A percentile compares a stretch with the other conserved stretches of the same genome.
Conservation (phyloP, 2,797 vertebrate species). For the Champsocephalus esox region DNA sequence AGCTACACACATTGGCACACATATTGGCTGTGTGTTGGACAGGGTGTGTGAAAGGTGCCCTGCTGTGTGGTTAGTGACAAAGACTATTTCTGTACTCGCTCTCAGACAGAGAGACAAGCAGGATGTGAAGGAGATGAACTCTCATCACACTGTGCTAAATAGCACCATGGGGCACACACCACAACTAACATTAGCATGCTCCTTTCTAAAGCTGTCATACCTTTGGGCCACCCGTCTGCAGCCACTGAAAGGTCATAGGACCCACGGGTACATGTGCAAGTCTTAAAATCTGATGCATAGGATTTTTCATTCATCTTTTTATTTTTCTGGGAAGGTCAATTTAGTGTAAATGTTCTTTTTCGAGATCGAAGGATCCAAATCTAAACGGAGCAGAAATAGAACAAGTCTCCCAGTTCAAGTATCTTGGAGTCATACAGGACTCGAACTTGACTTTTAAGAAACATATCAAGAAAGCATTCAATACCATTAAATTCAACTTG, state of each 20-base stretch:
- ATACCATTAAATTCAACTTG: too few relatives aligned
- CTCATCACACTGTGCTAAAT: slow-evolving; percentile 63
- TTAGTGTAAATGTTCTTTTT: neutral
- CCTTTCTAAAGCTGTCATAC: slow-evolving; percentile 50
- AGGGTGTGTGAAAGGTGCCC: slow-evolving; percentile 65
- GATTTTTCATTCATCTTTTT: slow-evolving; percentile 10
- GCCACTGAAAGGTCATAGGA: slow-evolving; percentile 52
- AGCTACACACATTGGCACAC: slow-evolving; percentile 45
- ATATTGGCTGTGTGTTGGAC: slow-evolving; percentile 55
- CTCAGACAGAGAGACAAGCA: slow-evolving; percentile 52
- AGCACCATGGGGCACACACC: slow-evolving; percentile 57
- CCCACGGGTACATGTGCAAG: slow-evolving; percentile 15
- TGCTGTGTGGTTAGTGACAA: slow-evolving; percentile 67
- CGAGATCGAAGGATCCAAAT: too few relatives aligned
- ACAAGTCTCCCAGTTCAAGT: too few relatives aligned
- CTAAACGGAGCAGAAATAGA: too few relatives aligned
- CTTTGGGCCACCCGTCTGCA: slow-evolving; percentile 35
- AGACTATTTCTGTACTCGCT: slow-evolving; percentile 72
- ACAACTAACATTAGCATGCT: slow-evolving; percentile 65
- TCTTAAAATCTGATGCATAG: slow-evolving; percentile 14
- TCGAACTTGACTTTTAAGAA: too few relatives aligned
- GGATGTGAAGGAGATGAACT: slow-evolving; percentile 68
- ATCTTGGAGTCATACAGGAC: too few relatives aligned
- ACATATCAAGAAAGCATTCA: too few relatives aligned
- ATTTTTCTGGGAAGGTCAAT: neutral